Percentiles rank a stretch among this genome's conserved stretches.
These are phyloP conservation scores for Tokudaia tokunoshimensis DNA, from an alignment of 2,797 vertebrate species.

Conservation along the genomic window DNA sequence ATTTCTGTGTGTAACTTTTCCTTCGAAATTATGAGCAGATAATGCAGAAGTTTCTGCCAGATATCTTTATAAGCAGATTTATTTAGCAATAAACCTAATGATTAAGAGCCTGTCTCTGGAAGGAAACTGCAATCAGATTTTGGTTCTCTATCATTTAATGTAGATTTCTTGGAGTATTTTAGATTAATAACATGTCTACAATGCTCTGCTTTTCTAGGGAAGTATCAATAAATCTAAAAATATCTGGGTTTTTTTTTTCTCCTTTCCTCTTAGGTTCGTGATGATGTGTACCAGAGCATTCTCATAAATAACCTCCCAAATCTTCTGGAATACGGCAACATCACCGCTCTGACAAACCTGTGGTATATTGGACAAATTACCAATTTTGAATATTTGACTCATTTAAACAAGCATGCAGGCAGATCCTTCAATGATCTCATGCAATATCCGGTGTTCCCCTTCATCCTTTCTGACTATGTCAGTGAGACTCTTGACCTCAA, in stretches of 20 bases:
- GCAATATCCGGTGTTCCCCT: slow-evolving; percentile 99
- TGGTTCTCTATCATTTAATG: background rate
- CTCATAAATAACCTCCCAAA: slow-evolving; percentile 97
- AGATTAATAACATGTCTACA: background rate
- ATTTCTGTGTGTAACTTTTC: slow-evolving; percentile 27
- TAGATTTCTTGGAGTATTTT: background rate
- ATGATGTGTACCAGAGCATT: slow-evolving; percentile 98
- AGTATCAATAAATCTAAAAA: background rate
- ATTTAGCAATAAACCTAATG: background rate
- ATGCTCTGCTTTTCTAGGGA: background rate
- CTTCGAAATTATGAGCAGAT: background rate
- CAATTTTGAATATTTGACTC: slow-evolving; percentile 99
- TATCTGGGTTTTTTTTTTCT: background rate
- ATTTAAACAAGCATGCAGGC: slow-evolving; percentile 99
- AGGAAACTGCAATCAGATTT: background rate
- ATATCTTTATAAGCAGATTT: background rate
- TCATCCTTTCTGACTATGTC: slow-evolving; percentile 96
- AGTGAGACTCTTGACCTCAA: slow-evolving; percentile 95
- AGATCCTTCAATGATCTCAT: slow-evolving; percentile 99
- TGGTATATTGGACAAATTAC: slow-evolving; percentile 99
- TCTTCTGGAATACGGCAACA: slow-evolving; percentile 98
- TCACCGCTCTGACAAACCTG: slow-evolving; percentile 96
- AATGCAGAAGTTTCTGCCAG: background rate
- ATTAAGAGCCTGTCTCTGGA: background rate
- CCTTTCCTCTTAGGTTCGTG: slow-evolving; percentile 92